Conservation (phyloP, 2,113 vertebrate species). For the Hippocampus mohnikei region DNA sequence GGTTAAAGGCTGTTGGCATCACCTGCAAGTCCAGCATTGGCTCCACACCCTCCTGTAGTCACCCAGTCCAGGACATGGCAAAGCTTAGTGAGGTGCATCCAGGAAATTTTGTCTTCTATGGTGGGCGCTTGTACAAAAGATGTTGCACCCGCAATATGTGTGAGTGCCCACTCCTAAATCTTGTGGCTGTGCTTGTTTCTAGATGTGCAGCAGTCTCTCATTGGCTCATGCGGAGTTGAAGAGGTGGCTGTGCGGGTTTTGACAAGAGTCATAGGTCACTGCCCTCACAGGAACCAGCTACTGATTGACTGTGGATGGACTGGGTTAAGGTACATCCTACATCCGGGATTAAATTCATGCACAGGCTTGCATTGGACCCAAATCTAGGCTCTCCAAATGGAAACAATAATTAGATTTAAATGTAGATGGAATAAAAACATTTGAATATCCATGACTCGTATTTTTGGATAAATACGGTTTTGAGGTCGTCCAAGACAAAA, state of each 20-base stretch:
- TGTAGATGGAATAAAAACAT: too few species aligned
- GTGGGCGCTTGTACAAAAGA: conserved; percentile 62
- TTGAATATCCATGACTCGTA: too few species aligned
- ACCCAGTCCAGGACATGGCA: conserved; percentile 77
- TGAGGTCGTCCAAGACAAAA: too few species aligned
- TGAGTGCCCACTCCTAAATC: not conserved
- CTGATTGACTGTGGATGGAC: conserved; percentile 82
- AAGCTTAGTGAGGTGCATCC: conserved; percentile 81
- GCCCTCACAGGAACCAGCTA: conserved; percentile 78
- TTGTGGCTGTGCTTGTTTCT: not conserved
- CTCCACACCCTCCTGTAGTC: conserved; percentile 83
- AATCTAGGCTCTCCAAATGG: too few species aligned
- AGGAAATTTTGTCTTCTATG: conserved; percentile 82
- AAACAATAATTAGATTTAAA: too few species aligned
- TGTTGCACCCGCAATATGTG: conserved; percentile 15
- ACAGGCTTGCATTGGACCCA: not conserved
- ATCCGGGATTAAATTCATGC: not conserved
- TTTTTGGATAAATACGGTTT: too few species aligned
- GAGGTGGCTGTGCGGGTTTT: conserved; percentile 80
- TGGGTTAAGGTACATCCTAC: conserved; percentile 55
- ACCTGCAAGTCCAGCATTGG: conserved; percentile 78
- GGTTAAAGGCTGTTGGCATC: conserved; percentile 72
- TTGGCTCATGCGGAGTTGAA: conserved; percentile 77
- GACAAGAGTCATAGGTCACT: conserved; percentile 79
- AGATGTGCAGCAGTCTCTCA: conserved; percentile 79